Evolutionary conservation across 2,113 vertebrate species (phyloP).

Genomic region (Piprites chloris): DNA sequence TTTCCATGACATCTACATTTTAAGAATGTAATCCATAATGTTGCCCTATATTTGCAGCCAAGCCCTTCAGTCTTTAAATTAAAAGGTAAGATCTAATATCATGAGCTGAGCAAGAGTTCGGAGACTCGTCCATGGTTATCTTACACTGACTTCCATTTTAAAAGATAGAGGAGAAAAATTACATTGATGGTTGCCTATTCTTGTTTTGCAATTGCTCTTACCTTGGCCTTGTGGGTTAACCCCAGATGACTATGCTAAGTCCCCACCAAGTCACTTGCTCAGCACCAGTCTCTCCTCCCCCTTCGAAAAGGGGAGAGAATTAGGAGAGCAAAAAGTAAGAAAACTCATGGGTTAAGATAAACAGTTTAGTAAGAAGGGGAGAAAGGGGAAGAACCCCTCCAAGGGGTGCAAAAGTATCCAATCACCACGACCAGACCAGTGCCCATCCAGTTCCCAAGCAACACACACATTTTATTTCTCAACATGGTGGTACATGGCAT

Average conservation of each 20-base stretch:
- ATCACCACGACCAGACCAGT: not conserved
- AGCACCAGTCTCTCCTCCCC: not conserved
- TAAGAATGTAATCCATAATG: not conserved
- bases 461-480: not conserved
- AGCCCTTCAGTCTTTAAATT: not conserved
- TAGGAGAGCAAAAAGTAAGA: not conserved
- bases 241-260: not conserved
- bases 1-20: not conserved
- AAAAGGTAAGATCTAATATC: not conserved
- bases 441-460: not conserved
- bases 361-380: not conserved
- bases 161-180: not conserved
- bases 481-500: fast-evolving
- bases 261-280: fast-evolving
- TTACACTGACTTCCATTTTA: not conserved
- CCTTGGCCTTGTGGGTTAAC: not conserved
- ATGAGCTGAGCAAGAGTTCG: not conserved
- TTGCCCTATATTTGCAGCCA: not conserved
- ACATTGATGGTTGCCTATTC: not conserved
- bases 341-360: not conserved
- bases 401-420: not conserved
- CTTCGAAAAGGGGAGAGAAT: fast-evolving
- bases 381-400: fast-evolving
- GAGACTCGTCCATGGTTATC: not conserved
- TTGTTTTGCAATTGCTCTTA: not conserved